Base-by-base conservation (phyloP, 37 sponge, comb jelly and placozoan genomes). In the Lycopodina hypogea region DNA sequence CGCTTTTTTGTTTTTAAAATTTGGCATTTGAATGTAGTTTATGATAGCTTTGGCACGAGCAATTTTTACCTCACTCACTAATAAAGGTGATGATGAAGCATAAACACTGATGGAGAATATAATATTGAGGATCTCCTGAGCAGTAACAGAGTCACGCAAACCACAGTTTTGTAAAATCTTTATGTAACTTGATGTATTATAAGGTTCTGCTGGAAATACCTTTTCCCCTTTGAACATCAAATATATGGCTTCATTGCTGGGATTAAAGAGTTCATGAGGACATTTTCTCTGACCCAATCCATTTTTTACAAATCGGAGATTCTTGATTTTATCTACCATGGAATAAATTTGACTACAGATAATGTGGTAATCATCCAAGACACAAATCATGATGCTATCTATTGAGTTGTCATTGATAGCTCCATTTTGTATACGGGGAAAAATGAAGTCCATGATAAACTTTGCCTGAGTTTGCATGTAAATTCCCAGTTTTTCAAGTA, bases 131-230 rank as follows among this genome's bases (percentile, higher is more conserved):
- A 87, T 26, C 42, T 80, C 76, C 26, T 80, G 68, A 56, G 87
- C 42, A 15, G 68, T 69, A 0, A 81, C 81, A 52, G 69, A 34
- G 1, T 36, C n/a, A 14, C 53, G 56, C 62, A 87, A 30, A 21
- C 76, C 76, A 76, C 81, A 81, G 18, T 0, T 19, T 58, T 41
- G 32, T n/a, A 78, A 36, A 64, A 53, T 24, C 4, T 67, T 15
- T 22, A 78, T 2, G n/a, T 55, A 60, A 56, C 39, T 75, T 40
- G 28, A 15, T 0, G 36, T 19, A 28, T 59, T 18, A 41, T 78
- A 87, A 23, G 81, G 81, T 26, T 40, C 50, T 8, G 8, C 3
- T 23, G 87, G 87, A 81, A 87, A 87, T n/a, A 87, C 87, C 24
- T 40, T 52, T 60, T 87, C 87, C 11, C 68, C 68, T 26, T 56